These are phyloP conservation scores for Theonella swinhoei DNA, from an alignment of 37 sponge, comb jelly and placozoan genomes.

Conservation along the genomic window DNA sequence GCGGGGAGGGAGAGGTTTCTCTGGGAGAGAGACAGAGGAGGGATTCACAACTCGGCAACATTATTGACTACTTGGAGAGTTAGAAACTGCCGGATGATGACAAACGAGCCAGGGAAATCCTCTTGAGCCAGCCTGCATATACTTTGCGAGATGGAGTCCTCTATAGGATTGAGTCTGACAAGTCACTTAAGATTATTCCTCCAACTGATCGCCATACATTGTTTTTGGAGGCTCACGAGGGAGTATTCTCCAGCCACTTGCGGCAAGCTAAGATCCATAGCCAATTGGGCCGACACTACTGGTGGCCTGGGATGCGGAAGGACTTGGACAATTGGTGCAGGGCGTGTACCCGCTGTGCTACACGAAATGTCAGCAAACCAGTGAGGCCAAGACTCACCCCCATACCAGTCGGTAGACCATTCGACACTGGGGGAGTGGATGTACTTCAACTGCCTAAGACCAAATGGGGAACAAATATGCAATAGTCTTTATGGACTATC, in stretches of 20 bases:
- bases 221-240: conserved; percentile 22
- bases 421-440: conserved; percentile 44
- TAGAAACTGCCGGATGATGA: conserved; percentile 21
- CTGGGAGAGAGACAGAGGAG: conserved; percentile 14
- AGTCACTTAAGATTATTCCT: background rate
- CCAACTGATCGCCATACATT: background rate
- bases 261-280: conserved; percentile 27
- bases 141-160: conserved; percentile 11
- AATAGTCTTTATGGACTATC: conserved; percentile 58
- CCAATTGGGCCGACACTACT: conserved; percentile 16
- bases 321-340: conserved; percentile 17
- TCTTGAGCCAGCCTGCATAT: background rate
- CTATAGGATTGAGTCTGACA: conserved; percentile 8
- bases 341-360: conserved; percentile 38
- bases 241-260: conserved; percentile 31
- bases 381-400: conserved; percentile 13
- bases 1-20: no score
- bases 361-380: conserved; percentile 12
- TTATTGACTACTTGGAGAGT: conserved; percentile 12
- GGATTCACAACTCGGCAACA: conserved; percentile 5
- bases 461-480: conserved; percentile 37
- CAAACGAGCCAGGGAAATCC: background rate
- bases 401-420: conserved; percentile 46
- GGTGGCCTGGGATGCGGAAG: conserved; percentile 40
- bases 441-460: conserved; percentile 34